Base-by-base conservation (phyloP, 2,113 vertebrate species). In the Festucalex cinctus region DNA sequence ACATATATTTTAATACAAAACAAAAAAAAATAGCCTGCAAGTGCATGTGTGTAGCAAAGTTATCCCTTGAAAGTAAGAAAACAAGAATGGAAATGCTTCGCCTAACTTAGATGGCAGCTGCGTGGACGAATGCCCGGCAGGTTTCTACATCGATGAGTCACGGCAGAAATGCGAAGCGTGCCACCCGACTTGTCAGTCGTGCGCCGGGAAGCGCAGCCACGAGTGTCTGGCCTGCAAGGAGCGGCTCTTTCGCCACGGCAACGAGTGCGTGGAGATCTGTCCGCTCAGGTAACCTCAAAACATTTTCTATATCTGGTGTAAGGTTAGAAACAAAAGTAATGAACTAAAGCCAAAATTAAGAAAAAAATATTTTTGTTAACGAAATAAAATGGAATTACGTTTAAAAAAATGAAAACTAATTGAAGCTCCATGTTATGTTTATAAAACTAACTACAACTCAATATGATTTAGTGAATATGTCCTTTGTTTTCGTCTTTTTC, bases 191-290 rank as follows among this genome's bases (percentile, higher is more conserved):
- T 98, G 97, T 44, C 41, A 75, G 67, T 91, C 91, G 12, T 98
- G 96, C 68, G 75, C 76, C 19, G 95, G 95, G 24, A 89, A 83
- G 39, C 90, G 88, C 71, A 93, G 92, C 75, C 88, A 84, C 0
- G 90, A 96, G 49, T 97, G 95, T 60, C 90, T 91, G 49, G 86
- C 87, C 84, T 98, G 96, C 86, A 92, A 77, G 74, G 69, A 66
- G 0, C 90, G 90, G 67, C 92, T 90, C 68, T 94, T 94, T 69
- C 91, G 90, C 71, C 90, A 94, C 79, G 93, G 81, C 83, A 90
- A 91, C 51, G 79, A 88, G 81, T 98, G 97, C 6, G 83, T 96
- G 75, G 88, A 90, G 17, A 91, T 83, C 3, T 98, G 97, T 85
- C 86, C 84, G 68, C 72, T 81, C 53, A 92, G 95, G 97, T 98